Percentiles rank a stretch among this genome's conserved stretches.
Evolutionary conservation across 2,888 invertebrate genomes (phyloP).

Genomic region (Rhamphomyia laevipes): DNA sequence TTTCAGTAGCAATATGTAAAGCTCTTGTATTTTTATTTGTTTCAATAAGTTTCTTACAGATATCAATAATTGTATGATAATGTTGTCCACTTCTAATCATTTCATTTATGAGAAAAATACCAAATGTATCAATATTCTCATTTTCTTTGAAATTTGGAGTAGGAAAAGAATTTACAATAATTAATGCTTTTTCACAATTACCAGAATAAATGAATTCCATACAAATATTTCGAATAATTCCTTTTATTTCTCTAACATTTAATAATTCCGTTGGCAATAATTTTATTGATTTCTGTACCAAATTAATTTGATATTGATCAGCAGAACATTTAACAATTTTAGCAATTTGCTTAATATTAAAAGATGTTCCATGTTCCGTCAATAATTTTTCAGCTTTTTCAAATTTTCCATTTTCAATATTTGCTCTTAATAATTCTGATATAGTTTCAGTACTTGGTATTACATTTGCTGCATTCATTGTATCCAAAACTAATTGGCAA

Average conservation of each 20-base stretch:
- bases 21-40: constrained; percentile 27
- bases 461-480: constrained; percentile 47
- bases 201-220: constrained; percentile 42
- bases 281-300: constrained; percentile 21
- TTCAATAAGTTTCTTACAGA: constrained; percentile 24
- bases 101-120: constrained; percentile 44
- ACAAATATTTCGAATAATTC: constrained; percentile 33
- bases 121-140: constrained; percentile 44
- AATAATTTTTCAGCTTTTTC: constrained; percentile 23
- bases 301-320: constrained; percentile 8
- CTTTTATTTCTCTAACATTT: constrained; percentile 22
- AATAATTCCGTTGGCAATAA: constrained; percentile 25
- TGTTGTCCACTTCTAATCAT: constrained; percentile 44
- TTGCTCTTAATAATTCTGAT: constrained; percentile 40
- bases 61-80: constrained; percentile 25
- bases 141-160: constrained; percentile 27
- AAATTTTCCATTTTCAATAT: constrained; percentile 39
- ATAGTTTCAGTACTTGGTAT: constrained; percentile 40
- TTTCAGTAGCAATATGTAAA: constrained; percentile 43
- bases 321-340: constrained; percentile 10
- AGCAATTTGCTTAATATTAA: constrained; percentile 23
- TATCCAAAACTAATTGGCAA: constrained; percentile 41
- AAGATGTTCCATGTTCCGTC: constrained; percentile 17
- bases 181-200: constrained; percentile 39
- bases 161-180: constrained; percentile 33